Base-by-base conservation (phyloP, 2,888 invertebrate species). In the Pterobdella sp. region DNA sequence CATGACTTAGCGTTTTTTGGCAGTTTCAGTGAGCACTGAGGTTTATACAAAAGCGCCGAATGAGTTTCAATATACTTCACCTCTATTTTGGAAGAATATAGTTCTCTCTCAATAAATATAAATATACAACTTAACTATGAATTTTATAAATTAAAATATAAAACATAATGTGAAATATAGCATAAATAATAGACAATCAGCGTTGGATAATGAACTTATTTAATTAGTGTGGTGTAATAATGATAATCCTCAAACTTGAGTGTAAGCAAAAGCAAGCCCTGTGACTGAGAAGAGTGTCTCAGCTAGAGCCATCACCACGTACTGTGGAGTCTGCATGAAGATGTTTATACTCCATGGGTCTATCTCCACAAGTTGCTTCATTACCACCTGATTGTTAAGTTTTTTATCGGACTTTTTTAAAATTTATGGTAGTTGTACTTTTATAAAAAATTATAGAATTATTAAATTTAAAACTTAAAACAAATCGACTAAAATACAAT, bases 221-320 rank as follows among this genome's bases (percentile, higher is more conserved):
- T 31, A 3, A 10, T 22, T 31, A 60, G 22, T n/a, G 14, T 49
- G 22, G 22, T 49, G 22, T 49, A 49, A 18, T n/a, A 18, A 49
- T 49, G 22, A 14, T 49, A 49, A 49, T 60, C 60, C 26, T 60
- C 0, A n/a, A 1, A 26, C 76, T 70, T 78, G 77, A n/a, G 76
- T 73, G 68, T 78, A 78, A 31, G 78, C 78, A 72, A 77, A 78
- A 29, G 76, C 70, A 14, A 78, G 72, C 22, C 78, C 77, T 14
- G 78, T 77, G 14, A 78, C 74, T 18, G 77, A 78, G 74, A 78
- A 78, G 65, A 78, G 76, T 18, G 75, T 68, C 69, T 78, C 78
- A 10, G 76, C 78, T n/a, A 75, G 49, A n/a, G 76, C 77, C 73
- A 78, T 76, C 14, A 78, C 70, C 60, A 78, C 56, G 72, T 77